These are phyloP conservation scores for Bellardia pandia DNA, from an alignment of 2,888 invertebrate species.

Conservation along the genomic window DNA sequence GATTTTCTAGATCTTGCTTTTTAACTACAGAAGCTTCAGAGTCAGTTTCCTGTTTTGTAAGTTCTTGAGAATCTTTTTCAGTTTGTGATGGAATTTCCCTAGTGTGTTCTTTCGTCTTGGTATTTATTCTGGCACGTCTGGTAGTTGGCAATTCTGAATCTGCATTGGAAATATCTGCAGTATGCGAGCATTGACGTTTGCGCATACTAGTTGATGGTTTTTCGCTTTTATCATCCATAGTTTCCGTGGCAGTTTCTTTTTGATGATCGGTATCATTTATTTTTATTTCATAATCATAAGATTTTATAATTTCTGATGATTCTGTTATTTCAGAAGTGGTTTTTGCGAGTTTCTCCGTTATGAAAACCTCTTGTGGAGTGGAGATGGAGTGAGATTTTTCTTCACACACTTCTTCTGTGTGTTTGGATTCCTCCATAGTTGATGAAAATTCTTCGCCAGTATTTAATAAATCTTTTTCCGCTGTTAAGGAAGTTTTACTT, in stretches of 20 bases:
- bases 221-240: no score
- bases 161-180: background rate
- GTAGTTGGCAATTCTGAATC: constrained; percentile 14
- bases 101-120: constrained; percentile 3
- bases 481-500: background rate
- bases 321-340: background rate
- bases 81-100: background rate
- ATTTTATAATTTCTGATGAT: constrained; percentile 33
- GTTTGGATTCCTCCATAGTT: background rate
- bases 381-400: background rate
- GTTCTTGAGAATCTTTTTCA: background rate
- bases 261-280: constrained; percentile 39
- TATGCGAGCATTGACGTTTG: constrained; percentile 19
- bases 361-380: background rate
- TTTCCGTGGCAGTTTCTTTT: background rate
- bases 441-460: no score
- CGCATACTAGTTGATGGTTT: constrained; percentile 3
- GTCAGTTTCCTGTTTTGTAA: background rate
- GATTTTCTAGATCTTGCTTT: background rate
- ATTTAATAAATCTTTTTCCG: background rate
- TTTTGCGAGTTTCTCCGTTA: background rate
- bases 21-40: background rate
- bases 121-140: background rate
- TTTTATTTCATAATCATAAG: constrained; percentile 53
- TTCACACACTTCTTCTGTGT: background rate